Conservation (phyloP, 2,888 invertebrate species). For the Drosophila seclusa region DNA sequence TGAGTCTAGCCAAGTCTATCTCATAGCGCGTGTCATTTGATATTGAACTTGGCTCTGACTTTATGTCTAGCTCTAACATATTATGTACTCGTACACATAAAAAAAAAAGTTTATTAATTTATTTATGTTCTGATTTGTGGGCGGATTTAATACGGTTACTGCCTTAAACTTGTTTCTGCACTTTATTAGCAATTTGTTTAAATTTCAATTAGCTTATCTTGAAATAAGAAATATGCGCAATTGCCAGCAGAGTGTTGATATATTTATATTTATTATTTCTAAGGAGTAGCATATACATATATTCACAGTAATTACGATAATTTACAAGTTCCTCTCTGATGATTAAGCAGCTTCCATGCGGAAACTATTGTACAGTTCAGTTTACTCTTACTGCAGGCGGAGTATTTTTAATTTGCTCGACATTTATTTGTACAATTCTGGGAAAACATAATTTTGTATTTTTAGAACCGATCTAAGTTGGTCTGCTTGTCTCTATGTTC, state of each 20-base stretch:
- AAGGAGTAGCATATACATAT: background rate
- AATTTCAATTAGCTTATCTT: slow-evolving; percentile 28
- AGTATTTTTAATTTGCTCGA: background rate
- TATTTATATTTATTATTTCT: background rate
- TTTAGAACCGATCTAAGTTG: background rate
- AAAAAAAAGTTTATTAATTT: slow-evolving; percentile 50
- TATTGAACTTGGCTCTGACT: slow-evolving; percentile 74
- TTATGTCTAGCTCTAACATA: slow-evolving; percentile 13
- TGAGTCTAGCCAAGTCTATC: slow-evolving; percentile 36
- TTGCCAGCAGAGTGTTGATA: background rate
- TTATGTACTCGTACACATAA: slow-evolving; percentile 44
- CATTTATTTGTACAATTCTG: background rate
- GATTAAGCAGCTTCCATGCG: background rate
- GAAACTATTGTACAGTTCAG: background rate
- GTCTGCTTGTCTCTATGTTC: background rate
- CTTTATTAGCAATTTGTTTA: slow-evolving; percentile 50
- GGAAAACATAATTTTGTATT: background rate
- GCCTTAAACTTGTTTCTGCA: slow-evolving; percentile 59
- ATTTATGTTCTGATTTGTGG: slow-evolving; percentile 71
- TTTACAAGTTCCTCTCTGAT: background rate
- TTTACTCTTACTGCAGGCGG: background rate
- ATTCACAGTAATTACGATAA: background rate
- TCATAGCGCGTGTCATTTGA: slow-evolving; percentile 67
- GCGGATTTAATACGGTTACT: slow-evolving; percentile 38
- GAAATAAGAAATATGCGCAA: slow-evolving; percentile 43